phyloP scores from a whole-genome alignment of 2,888 invertebrate species.

The Ichneumoninae sp. region DNA sequence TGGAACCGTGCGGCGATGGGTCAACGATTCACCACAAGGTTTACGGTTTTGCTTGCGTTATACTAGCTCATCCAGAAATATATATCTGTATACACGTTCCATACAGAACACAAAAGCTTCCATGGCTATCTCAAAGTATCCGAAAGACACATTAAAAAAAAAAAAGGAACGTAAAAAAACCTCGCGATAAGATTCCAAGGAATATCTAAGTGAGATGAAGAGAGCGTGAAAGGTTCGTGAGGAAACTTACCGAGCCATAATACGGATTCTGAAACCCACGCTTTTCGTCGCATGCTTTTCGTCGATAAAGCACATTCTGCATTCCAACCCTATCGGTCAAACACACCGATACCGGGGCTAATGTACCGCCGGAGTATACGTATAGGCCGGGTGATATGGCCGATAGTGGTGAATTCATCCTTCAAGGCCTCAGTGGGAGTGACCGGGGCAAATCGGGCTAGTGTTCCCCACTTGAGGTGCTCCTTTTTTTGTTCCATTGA shows the following conservation, averaged over 20 bases:
- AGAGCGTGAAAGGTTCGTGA: constrained; percentile 15
- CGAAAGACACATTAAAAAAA: constrained; percentile 57
- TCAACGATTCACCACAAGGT: constrained; percentile 75
- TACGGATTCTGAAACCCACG: constrained; percentile 50
- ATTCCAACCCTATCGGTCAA: constrained; percentile 60
- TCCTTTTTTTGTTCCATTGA: no score
- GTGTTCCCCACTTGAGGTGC: no score
- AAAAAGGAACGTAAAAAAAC: constrained; percentile 35
- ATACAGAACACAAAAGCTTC: constrained; percentile 60
- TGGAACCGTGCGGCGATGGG: constrained; percentile 69
- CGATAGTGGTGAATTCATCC: no score
- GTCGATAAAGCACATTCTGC: constrained; percentile 55
- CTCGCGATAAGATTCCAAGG: constrained; percentile 53
- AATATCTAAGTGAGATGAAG: constrained; percentile 35
- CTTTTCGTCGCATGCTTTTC: constrained; percentile 23
- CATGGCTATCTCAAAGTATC: constrained; percentile 57
- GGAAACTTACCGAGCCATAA: constrained; percentile 3
- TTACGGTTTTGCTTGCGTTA: constrained; percentile 63
- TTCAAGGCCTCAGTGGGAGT: no score
- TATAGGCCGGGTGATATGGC: background rate
- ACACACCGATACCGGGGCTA: background rate
- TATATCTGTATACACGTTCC: constrained; percentile 7
- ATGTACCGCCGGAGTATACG: background rate
- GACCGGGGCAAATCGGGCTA: no score
- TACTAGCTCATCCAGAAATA: constrained; percentile 41